Conservation (phyloP, 2,113 vertebrate species). For the Hippocampus abdominalis region DNA sequence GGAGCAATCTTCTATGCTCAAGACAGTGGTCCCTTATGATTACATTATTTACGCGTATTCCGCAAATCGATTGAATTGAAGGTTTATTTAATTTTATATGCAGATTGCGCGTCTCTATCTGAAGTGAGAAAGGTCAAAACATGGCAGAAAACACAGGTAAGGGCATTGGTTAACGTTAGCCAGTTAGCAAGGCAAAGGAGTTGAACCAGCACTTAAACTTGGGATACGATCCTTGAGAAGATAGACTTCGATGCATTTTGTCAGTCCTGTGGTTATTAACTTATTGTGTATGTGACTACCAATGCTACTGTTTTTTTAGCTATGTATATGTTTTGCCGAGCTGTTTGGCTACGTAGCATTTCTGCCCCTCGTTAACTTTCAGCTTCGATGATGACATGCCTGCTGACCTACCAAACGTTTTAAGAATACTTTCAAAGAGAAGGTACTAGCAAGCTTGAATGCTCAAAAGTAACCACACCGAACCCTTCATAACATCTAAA, state of each 20-base stretch:
- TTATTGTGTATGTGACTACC: neutral
- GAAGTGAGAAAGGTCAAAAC: neutral
- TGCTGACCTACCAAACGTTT: neutral
- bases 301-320: neutral
- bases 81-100: neutral
- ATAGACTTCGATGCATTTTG: neutral
- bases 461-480: neutral
- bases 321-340: neutral
- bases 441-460: neutral
- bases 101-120: neutral
- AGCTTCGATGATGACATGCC: neutral
- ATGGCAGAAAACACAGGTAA: slow-evolving; percentile 65
- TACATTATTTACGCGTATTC: neutral
- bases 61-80: neutral
- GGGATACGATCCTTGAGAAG: neutral
- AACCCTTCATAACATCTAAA: neutral
- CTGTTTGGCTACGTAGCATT: neutral
- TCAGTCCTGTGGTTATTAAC: neutral
- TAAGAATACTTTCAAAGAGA: neutral
- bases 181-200: slow-evolving; percentile 12
- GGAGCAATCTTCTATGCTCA: slow-evolving; percentile 8
- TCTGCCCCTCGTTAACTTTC: neutral
- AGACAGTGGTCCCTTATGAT: slow-evolving; percentile 2
- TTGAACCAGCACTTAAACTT: neutral
- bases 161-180: slow-evolving; percentile 41